phyloP scores from a whole-genome alignment of 1,140 invertebrate genomes.

The Penaeus japonicus region DNA sequence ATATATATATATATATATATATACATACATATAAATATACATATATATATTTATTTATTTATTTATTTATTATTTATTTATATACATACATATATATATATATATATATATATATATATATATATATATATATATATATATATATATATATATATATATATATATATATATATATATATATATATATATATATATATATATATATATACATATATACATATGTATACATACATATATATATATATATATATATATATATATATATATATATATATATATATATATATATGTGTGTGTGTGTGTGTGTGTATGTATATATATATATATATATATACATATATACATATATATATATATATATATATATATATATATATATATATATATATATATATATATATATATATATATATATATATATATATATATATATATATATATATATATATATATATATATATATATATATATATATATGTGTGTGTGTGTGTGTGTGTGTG shows the following conservation, averaged over 20 bases:
- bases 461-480: neutral
- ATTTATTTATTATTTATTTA: too few relatives aligned
- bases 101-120: too few relatives aligned
- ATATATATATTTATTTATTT: too few relatives aligned
- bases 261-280: conserved; percentile 6
- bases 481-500: too few relatives aligned
- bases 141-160: too few relatives aligned
- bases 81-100: too few relatives aligned
- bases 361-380: neutral
- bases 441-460: neutral
- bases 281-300: neutral
- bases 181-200: too few relatives aligned
- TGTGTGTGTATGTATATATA: neutral
- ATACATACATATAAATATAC: too few relatives aligned
- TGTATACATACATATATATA: neutral
- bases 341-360: neutral
- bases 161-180: too few relatives aligned
- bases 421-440: neutral
- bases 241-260: conserved; percentile 1
- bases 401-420: neutral
- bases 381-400: neutral
- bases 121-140: too few relatives aligned
- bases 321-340: neutral
- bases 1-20: too few relatives aligned
- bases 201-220: neutral